A percentile compares a stretch with the other conserved stretches of the same genome.
phyloP scores from a whole-genome alignment of 1,140 invertebrate genomes.

The Physella acuta region DNA sequence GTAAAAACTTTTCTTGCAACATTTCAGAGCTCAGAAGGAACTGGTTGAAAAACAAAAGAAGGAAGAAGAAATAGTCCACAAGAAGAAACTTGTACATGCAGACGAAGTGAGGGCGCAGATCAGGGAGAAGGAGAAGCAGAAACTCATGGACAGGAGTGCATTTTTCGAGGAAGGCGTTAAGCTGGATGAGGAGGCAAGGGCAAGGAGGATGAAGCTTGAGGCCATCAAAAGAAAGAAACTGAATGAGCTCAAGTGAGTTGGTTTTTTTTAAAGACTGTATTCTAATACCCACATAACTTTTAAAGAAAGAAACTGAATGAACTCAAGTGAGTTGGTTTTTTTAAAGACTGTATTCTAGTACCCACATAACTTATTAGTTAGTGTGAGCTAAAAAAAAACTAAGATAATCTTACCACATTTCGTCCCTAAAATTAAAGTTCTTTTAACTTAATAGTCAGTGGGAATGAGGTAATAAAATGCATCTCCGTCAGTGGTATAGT shows the following conservation, averaged over 20 bases:
- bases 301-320: slow-evolving; percentile 59
- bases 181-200: slow-evolving; percentile 57
- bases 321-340: slow-evolving; percentile 50
- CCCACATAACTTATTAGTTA: slow-evolving; percentile 32
- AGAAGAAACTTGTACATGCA: slow-evolving; percentile 47
- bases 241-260: slow-evolving; percentile 54
- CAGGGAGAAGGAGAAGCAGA: slow-evolving; percentile 54
- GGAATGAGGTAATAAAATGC: no score
- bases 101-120: slow-evolving; percentile 59
- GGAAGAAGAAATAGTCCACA: slow-evolving; percentile 46
- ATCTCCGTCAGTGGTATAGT: no score
- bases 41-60: slow-evolving; percentile 57
- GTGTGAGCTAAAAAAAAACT: not conserved
- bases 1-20: no score
- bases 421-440: no score
- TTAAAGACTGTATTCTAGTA: not conserved
- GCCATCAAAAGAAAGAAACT: slow-evolving; percentile 60
- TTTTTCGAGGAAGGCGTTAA: slow-evolving; percentile 61
- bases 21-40: slow-evolving; percentile 59
- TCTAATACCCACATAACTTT: no score
- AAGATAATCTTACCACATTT: not conserved
- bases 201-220: slow-evolving; percentile 54
- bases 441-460: no score
- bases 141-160: slow-evolving; percentile 51
- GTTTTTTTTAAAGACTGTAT: not conserved